Evolutionary conservation across 2,113 vertebrate genomes (phyloP).

Genomic region (Microcebus murinus): DNA sequence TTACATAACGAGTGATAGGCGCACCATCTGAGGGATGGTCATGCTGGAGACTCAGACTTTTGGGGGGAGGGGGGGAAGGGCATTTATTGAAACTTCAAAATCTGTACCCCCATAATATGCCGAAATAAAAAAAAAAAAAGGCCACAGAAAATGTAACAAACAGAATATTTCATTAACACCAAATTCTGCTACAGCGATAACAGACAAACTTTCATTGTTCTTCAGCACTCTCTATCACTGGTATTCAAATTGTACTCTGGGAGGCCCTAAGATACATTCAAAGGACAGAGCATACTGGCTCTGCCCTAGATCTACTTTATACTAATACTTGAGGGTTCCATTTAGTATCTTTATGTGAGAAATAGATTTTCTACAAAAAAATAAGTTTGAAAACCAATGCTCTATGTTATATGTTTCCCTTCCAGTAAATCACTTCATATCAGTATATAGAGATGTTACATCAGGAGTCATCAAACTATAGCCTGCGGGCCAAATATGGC

Average conservation of each 20-base stretch:
- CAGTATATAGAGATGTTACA: background rate
- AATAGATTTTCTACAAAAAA: background rate
- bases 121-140: no score
- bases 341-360: conserved; percentile 3
- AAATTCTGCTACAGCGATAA: conserved; percentile 5
- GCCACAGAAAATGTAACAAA: conserved; percentile 20
- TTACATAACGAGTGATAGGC: no score
- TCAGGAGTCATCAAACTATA: background rate
- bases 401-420: background rate
- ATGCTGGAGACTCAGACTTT: no score
- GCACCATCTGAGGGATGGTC: no score
- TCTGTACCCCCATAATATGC: no score
- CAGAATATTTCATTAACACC: conserved; percentile 25
- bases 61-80: no score
- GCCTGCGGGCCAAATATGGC: background rate
- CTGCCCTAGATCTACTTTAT: background rate
- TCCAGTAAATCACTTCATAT: background rate
- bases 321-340: background rate
- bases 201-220: background rate
- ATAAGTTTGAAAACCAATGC: background rate
- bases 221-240: conserved; percentile 26
- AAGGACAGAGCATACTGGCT: background rate
- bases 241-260: conserved; percentile 19
- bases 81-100: no score
- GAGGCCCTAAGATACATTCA: background rate